Evolutionary conservation across 2,113 vertebrate species (phyloP), one percentile per base, ranked within the genome.

Genomic region (Dissostichus mawsoni): DNA sequence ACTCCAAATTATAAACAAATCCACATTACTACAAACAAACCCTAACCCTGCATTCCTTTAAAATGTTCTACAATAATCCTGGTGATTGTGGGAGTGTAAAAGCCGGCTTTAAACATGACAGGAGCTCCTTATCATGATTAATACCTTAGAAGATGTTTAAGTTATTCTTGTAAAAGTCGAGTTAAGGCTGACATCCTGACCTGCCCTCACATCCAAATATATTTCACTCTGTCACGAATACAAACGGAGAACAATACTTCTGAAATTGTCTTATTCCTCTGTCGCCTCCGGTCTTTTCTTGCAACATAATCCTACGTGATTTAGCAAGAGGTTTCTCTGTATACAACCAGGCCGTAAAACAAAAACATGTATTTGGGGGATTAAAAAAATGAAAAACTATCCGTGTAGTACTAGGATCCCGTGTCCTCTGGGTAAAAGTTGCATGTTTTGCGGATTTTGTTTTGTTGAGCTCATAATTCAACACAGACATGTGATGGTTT

Each of bases 401-500:
- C 65, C 76, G 17, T 64, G 36, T 41, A 83, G 87, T 63, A 55
- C 80, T 91, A 70, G 86, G 84, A 85, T 74, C 74, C 63, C 69
- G 67, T 87, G 91, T 93, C 90, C 91, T 90, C 81, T 91, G 91
- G 92, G 91, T 89, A 91, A 77, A 88, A 33, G 78, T 84, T 89
- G 87, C 85, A 87, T 93, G 93, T 90, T 93, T 94, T 74, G 67
- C 81, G 85, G 86, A 92, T 93, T 95, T 94, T 93, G 93, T 92
- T 93, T 94, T 86, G 87, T 87, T 89, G 90, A 94, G 92, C 90
- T 92, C 90, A 94, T 95, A 94, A 95, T 94, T 94, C 89, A 92
- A 94, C 78, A 94, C 94, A 94, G 92, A 92, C 90, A 80, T 20
- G 36, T 41, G 64, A 85, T 20, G 72, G 78, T 73, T 68, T 8